A percentile compares a stretch with the other conserved stretches of the same genome.
These are phyloP conservation scores for crab-eating macaque (Macaca fascicularis) DNA, from an alignment of 2,113 vertebrate species.

Conservation along the genomic window T2T-MFA8v1.1 NC_088377.1:175059501-175060000, in stretches of 20 bases:
- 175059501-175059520: not conserved
- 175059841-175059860: not conserved
- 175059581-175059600: not conserved
- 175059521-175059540: not conserved
- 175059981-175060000: conserved; percentile 25
- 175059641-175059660: not conserved
- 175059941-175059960: not conserved
- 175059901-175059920: not conserved
- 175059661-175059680: not conserved
- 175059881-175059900: not conserved
- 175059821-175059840: not conserved
- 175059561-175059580: not conserved
- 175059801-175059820: not conserved
- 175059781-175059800: not conserved
- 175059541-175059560: not conserved
- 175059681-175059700: not conserved
- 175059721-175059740: not conserved
- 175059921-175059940: conserved; percentile 38
- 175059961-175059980: not conserved
- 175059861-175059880: not conserved
- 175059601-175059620: not conserved
- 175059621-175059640: not conserved
- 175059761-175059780: not conserved
- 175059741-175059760: not conserved
- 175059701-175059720: not conserved